Conservation (phyloP, 2,888 invertebrate genomes). For the Leptinotarsa haldemani region DNA sequence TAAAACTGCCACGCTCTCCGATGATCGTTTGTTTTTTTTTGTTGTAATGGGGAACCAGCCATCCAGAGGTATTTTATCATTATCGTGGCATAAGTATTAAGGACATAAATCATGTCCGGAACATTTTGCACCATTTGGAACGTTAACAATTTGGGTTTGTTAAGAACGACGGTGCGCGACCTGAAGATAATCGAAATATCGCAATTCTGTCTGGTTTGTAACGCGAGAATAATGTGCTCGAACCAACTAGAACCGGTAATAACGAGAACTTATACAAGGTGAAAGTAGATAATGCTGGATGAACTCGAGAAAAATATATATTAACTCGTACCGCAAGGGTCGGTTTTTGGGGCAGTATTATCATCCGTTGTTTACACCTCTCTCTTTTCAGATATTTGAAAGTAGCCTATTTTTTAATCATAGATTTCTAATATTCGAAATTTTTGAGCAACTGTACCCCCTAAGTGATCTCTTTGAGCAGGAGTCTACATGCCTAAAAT, state of each 20-base stretch:
- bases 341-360: not conserved
- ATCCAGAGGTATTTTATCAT: slow-evolving; percentile 34
- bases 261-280: not conserved
- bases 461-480: too few species aligned
- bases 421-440: too few species aligned
- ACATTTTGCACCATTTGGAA: slow-evolving; percentile 37
- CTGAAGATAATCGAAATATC: slow-evolving; percentile 16
- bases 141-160: slow-evolving; percentile 35
- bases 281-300: not conserved
- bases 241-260: not conserved
- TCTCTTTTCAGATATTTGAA: too few species aligned
- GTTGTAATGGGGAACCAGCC: slow-evolving; percentile 26
- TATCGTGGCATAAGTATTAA: slow-evolving; percentile 35
- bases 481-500: too few species aligned
- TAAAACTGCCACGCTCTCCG: slow-evolving; percentile 19
- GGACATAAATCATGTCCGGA: slow-evolving; percentile 34
- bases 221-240: not conserved
- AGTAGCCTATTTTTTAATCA: too few species aligned
- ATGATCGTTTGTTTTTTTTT: slow-evolving; percentile 4
- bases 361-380: not conserved
- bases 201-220: slow-evolving; percentile 14
- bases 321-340: not conserved
- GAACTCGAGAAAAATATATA: not conserved
- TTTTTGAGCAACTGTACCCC: too few species aligned
- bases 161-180: not conserved